Evolutionary conservation across 2,797 vertebrate species (phyloP).

Genomic region (Acipenser oxyrinchus): DNA sequence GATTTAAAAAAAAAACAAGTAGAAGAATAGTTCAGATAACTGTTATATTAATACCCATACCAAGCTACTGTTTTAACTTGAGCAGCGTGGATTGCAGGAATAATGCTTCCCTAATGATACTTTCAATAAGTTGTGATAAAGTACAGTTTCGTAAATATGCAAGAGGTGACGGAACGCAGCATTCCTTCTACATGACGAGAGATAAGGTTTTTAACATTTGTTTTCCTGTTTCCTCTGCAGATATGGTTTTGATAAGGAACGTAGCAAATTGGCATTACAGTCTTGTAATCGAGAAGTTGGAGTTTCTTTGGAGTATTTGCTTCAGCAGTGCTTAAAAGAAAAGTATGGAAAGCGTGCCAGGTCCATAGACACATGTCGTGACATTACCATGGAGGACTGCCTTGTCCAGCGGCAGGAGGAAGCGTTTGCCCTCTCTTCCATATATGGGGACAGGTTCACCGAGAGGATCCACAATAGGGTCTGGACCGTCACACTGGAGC

Average conservation of each 20-base stretch:
- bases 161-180: too few species aligned
- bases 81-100: too few species aligned
- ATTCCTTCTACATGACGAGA: too few species aligned
- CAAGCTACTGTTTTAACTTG: too few species aligned
- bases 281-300: constrained; percentile 77
- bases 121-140: too few species aligned
- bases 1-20: too few species aligned
- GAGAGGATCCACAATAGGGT: constrained; percentile 82
- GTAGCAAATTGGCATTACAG: constrained; percentile 64
- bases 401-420: constrained; percentile 80
- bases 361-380: constrained; percentile 40
- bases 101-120: too few species aligned
- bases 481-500: constrained; percentile 76
- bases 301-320: constrained; percentile 74
- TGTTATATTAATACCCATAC: too few species aligned
- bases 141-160: too few species aligned
- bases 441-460: constrained; percentile 83
- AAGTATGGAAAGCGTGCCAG: constrained; percentile 61
- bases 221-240: constrained; percentile 44
- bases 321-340: constrained; percentile 77
- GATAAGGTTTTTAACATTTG: too few species aligned
- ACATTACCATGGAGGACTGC: constrained; percentile 65
- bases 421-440: constrained; percentile 76
- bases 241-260: constrained; percentile 83
- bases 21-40: too few species aligned